Evolutionary conservation across 2,797 vertebrate species (phyloP), one percentile per base, ranked within the genome.

Genomic region (Poecilia picta): DNA sequence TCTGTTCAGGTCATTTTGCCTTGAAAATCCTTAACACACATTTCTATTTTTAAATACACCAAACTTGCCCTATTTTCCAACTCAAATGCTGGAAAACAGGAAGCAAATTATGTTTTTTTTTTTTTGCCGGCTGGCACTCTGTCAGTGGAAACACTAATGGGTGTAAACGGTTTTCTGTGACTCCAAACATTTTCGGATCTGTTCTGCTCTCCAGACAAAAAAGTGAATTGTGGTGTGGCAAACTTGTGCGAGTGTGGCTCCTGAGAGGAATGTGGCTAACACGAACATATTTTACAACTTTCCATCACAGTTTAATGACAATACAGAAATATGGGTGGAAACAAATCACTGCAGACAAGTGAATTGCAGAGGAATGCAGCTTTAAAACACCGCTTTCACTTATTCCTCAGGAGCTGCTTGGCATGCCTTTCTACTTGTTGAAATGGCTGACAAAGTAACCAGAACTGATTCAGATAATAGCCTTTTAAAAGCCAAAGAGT

Each of bases 91-190:
- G 73, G 39, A 39, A 83, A n/a, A 75, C 74, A 73, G 72, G 81
- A 79, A 73, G 83, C 73, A 83, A 83, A 81, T 18, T 0, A 16
- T 59, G 49, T 62, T 43, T 20, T 87, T 85, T 87, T 72, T 13
- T 39, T 11, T 11, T 45, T 45, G 2, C 12, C 1, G 51, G 2
- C 59, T 78, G 80, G 76, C 72, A 8, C 49, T 39, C 13, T 33
- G 51, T 88, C 70, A 82, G 53, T 74, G 84, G 88, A 88, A 89
- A 85, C 76, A 71, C 45, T 73, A 73, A 66, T 18, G n/a, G 28
- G 39, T 59, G 36, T 0, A 33, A 47, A 46, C 39, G 49, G 74
- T 74, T 23, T 84, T 53, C 59, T n/a, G 39, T 0, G 11, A 43
- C 41, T 46, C 41, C 13, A 28, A 23, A 80, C 36, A 18, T 31